Base-by-base conservation (phyloP, 2,797 vertebrate genomes). In the Scarus forsteni region DNA sequence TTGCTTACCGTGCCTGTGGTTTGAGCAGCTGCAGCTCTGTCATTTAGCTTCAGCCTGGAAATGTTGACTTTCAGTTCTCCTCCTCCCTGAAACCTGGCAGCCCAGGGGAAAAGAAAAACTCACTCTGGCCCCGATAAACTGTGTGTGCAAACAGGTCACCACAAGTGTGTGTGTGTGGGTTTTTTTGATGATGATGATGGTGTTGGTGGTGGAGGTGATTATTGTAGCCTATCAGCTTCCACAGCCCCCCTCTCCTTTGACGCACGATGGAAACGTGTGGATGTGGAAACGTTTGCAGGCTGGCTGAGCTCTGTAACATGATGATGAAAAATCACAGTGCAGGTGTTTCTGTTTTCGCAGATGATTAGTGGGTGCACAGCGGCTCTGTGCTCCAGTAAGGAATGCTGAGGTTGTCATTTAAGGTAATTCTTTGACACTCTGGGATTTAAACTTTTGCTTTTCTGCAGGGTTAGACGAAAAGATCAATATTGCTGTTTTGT, bases 1-100 rank as follows among this genome's bases (percentile, higher is more conserved):
- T 91, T 89, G 83, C 81, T 87, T 75, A 91, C 59, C 80, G 77
- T 76, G 79, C 82, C 77, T 92, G 90, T 56, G 90, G 89, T 84
- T 85, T 79, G 59, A 83, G 82, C 36, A 70, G 80, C 87, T 63
- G 84, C 75, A 63, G 83, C 78, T 38, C 81, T 63, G 74, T 88
- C 77, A 70, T 89, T 89, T 84, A 84, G 59, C 75, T 84, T 90
- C 84, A 77, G 58, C 77, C 83, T 81, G 78, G 81, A 86, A 90
- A 88, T 89, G 79, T 91, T 90, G 84, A 84, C 84, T 81, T 85
- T 42, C 3, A 45, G 42, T 66, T 59, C 77, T 51, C 46, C 72
- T 75, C 76, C 77, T 65, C 81, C 73, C 68, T 61, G 59, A 56
- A 72, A 72, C 70, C 71, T 65, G 64, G 55, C 73, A 45, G 60